Conservation (phyloP, 92 coral and sea anemone genomes). For the Nematostella vectensis region DNA sequence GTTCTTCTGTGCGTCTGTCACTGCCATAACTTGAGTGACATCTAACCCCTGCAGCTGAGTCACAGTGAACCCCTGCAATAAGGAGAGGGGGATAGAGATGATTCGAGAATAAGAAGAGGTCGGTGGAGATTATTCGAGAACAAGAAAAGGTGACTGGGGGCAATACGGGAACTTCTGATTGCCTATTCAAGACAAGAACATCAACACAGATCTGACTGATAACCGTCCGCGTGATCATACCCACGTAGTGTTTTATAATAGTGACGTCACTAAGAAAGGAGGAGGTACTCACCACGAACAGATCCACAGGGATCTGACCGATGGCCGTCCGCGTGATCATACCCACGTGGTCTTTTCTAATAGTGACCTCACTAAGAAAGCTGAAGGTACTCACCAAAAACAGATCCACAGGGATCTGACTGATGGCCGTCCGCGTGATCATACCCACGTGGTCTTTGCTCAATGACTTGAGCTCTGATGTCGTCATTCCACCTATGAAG, state of each 20-base stretch:
- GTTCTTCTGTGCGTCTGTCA: constrained; percentile 36
- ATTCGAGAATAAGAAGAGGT: background rate
- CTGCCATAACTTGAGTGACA: constrained; percentile 47
- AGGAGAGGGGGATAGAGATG: background rate
- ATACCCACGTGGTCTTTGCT: constrained; percentile 25
- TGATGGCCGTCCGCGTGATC: constrained; percentile 21
- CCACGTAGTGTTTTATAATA: constrained; percentile 21
- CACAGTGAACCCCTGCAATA: constrained; percentile 34
- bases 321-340: constrained; percentile 26
- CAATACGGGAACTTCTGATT: no score
- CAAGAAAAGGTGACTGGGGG: background rate
- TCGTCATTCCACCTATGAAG: constrained; percentile 27
- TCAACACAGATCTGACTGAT: constrained; percentile 26
- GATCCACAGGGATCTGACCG: constrained; percentile 26
- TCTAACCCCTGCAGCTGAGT: constrained; percentile 47
- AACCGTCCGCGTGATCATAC: constrained; percentile 20
- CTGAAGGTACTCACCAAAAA: constrained; percentile 21
- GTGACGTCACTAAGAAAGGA: no score
- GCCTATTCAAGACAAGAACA: constrained; percentile 17
- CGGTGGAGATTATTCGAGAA: background rate
- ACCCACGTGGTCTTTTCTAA: constrained; percentile 34
- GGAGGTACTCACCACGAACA: constrained; percentile 39
- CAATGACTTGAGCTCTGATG: constrained; percentile 31
- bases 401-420: constrained; percentile 30
- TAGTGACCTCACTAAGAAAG: no score